A percentile compares a stretch with the other conserved stretches of the same genome.
Evolutionary conservation across 1,140 invertebrate genomes (phyloP).

Genomic region (Pseudoatta argentina): DNA sequence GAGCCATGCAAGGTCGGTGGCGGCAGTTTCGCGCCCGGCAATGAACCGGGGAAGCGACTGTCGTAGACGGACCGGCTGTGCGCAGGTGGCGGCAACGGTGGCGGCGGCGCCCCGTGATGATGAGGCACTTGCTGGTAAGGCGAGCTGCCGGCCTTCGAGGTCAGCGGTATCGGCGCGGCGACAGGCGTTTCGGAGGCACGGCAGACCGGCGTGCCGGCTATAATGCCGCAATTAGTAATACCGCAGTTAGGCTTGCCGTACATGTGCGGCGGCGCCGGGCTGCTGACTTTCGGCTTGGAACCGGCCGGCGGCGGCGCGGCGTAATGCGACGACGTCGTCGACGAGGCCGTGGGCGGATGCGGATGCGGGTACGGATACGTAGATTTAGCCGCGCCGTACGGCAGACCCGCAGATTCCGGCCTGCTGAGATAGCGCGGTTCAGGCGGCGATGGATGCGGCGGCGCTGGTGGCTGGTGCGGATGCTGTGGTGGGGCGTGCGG

Average conservation of each 20-base stretch:
- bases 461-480: slow-evolving; percentile 77
- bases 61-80: slow-evolving; percentile 87
- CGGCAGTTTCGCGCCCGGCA: slow-evolving; percentile 86
- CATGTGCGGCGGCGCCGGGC: slow-evolving; percentile 92
- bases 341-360: slow-evolving; percentile 71
- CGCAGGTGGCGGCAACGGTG: slow-evolving; percentile 87
- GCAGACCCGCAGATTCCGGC: slow-evolving; percentile 77
- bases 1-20: slow-evolving; percentile 85
- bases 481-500: slow-evolving; percentile 78
- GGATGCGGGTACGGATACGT: slow-evolving; percentile 82
- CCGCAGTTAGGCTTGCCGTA: slow-evolving; percentile 91
- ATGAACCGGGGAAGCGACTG: slow-evolving; percentile 85
- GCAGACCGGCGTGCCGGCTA: slow-evolving; percentile 88
- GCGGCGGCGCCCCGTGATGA: slow-evolving; percentile 86
- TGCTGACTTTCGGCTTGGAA: slow-evolving; percentile 91
- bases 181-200: slow-evolving; percentile 85
- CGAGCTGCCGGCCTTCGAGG: slow-evolving; percentile 90
- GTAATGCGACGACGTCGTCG: slow-evolving; percentile 77
- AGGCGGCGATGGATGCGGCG: slow-evolving; percentile 86
- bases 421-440: slow-evolving; percentile 84
- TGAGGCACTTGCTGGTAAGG: slow-evolving; percentile 89
- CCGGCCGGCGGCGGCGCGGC: slow-evolving; percentile 81
- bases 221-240: slow-evolving; percentile 88
- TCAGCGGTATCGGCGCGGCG: slow-evolving; percentile 87
- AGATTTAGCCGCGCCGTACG: slow-evolving; percentile 79